A percentile compares a stretch with the other conserved stretches of the same genome.
phyloP scores from a whole-genome alignment of 1,140 invertebrate species.

The Proctacanthus coquilletti region DNA sequence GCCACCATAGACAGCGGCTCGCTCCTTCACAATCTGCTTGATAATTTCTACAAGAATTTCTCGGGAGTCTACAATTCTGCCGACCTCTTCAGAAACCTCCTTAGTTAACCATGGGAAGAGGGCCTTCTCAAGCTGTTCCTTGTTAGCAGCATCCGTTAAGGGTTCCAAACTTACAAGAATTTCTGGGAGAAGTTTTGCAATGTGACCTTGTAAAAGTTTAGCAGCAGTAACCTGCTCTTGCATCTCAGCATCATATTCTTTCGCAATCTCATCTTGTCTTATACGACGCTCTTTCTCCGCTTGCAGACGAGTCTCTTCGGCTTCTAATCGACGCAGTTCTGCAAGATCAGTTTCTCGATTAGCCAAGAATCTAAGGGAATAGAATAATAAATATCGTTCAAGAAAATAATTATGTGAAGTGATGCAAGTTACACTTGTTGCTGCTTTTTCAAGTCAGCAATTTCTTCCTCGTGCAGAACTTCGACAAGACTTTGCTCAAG shows the following conservation, averaged over 20 bases:
- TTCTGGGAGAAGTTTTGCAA: slow-evolving; percentile 66
- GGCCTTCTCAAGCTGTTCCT: slow-evolving; percentile 52
- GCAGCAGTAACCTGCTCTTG: slow-evolving; percentile 66
- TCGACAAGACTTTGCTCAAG: slow-evolving; percentile 75
- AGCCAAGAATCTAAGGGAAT: slow-evolving; percentile 42
- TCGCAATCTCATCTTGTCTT: slow-evolving; percentile 22
- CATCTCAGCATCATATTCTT: slow-evolving; percentile 21
- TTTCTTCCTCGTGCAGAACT: slow-evolving; percentile 62
- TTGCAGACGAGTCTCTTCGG: slow-evolving; percentile 47
- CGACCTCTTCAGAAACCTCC: slow-evolving; percentile 62
- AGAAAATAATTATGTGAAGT: no score
- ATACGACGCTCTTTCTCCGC: slow-evolving; percentile 38
- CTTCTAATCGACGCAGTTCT: slow-evolving; percentile 55
- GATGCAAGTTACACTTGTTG: slow-evolving; percentile 47
- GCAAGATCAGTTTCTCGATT: slow-evolving; percentile 61
- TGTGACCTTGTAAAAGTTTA: slow-evolving; percentile 65
- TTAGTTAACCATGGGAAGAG: slow-evolving; percentile 80
- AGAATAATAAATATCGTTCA: slow-evolving; percentile 1
- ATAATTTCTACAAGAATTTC: slow-evolving; percentile 66
- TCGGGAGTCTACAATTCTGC: slow-evolving; percentile 58
- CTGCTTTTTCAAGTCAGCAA: slow-evolving; percentile 52
- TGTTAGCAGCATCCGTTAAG: slow-evolving; percentile 21
- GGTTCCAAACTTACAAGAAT: slow-evolving; percentile 56
- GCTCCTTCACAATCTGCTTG: slow-evolving; percentile 52
- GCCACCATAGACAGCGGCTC: slow-evolving; percentile 35